A percentile compares a stretch with the other conserved stretches of the same genome.
Conservation (phyloP, 2,797 vertebrate genomes). For the Crypturellus tataupa region DNA sequence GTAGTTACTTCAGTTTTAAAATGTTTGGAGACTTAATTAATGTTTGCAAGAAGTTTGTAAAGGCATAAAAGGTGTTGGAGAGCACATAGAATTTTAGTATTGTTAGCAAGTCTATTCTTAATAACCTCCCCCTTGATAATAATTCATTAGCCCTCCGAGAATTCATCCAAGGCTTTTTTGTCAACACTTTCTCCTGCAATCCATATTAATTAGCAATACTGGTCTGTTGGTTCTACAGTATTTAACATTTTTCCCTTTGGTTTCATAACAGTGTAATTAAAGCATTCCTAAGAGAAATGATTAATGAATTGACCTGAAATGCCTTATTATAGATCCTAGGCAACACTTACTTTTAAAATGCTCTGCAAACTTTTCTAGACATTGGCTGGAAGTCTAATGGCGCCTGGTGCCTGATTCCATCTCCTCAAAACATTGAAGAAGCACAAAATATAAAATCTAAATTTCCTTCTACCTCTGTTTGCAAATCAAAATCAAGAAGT, state of each 20-base stretch:
- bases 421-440: background rate
- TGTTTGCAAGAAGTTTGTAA: constrained; percentile 10
- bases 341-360: constrained; percentile 55
- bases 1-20: background rate
- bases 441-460: background rate
- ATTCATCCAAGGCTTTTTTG: constrained; percentile 69
- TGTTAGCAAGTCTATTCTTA: constrained; percentile 68
- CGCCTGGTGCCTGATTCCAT: background rate
- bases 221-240: constrained; percentile 57
- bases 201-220: constrained; percentile 74
- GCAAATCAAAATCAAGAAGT: constrained; percentile 3
- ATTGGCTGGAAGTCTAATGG: constrained; percentile 38
- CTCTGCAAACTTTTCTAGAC: constrained; percentile 49
- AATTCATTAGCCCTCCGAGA: constrained; percentile 67
- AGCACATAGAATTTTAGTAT: constrained; percentile 31
- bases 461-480: background rate
- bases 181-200: constrained; percentile 65
- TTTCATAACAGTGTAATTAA: constrained; percentile 70
- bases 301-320: constrained; percentile 77
- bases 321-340: constrained; percentile 49
- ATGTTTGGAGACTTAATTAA: constrained; percentile 31
- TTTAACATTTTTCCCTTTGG: constrained; percentile 60
- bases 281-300: constrained; percentile 69
- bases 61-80: background rate
- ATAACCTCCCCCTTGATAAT: constrained; percentile 68